Evolutionary conservation across 2,888 invertebrate genomes (phyloP).

Genomic region (Acrobeloides nanus): DNA sequence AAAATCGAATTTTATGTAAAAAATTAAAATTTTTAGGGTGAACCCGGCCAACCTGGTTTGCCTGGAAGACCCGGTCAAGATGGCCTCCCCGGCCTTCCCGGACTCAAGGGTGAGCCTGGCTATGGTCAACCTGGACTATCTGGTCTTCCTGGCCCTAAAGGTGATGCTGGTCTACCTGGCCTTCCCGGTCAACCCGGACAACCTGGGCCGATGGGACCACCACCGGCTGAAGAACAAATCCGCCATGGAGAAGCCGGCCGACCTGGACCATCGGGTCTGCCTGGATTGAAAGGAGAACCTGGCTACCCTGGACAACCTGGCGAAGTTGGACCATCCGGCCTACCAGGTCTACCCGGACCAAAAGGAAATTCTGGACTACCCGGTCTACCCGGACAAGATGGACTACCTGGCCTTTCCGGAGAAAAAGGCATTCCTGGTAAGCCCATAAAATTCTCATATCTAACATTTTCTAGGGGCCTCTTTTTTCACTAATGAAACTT

Average conservation of each 20-base stretch:
- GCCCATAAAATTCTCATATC: too few relatives aligned
- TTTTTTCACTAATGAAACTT: too few relatives aligned
- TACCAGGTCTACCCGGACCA: constrained; percentile 59
- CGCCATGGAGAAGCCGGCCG: constrained; percentile 51
- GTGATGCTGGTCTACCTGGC: constrained; percentile 48
- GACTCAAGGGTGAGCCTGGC: constrained; percentile 30
- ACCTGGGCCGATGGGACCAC: constrained; percentile 57
- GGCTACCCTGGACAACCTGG: constrained; percentile 24
- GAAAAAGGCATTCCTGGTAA: constrained; percentile 41
- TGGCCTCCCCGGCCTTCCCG: constrained; percentile 55
- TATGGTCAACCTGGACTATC: constrained; percentile 48
- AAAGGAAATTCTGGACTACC: constrained; percentile 14
- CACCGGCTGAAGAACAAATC: constrained; percentile 57
- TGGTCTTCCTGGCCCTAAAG: constrained; percentile 31
- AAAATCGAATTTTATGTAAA: constrained; percentile 33
- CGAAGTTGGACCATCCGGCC: constrained; percentile 61
- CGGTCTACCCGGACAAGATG: constrained; percentile 52
- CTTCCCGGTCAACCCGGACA: constrained; percentile 56
- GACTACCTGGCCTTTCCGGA: constrained; percentile 43
- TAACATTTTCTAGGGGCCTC: too few relatives aligned
- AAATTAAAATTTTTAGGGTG: constrained; percentile 30
- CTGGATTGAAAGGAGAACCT: constrained; percentile 49
- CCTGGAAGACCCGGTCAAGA: constrained; percentile 45
- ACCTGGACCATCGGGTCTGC: constrained; percentile 47
- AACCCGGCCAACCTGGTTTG: constrained; percentile 44